A percentile compares a stretch with the other conserved stretches of the same genome.
Evolutionary conservation across 2,888 invertebrate genomes (phyloP).

Genomic region (Nycteola revayana): DNA sequence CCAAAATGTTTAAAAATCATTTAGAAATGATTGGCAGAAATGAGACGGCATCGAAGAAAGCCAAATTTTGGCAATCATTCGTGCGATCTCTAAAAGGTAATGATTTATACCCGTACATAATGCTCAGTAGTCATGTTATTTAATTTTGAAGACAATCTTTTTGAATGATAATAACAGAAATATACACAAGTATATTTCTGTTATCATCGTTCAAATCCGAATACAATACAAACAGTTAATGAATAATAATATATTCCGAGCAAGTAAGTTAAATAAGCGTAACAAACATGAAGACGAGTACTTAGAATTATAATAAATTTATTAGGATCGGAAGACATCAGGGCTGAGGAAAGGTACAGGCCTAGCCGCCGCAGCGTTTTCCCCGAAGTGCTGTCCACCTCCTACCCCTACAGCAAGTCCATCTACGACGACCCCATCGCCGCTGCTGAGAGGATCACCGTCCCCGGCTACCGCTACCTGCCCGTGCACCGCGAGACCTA

Average conservation of each 20-base stretch:
- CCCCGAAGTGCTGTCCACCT: conserved; percentile 86
- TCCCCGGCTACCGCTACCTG: conserved; percentile 94
- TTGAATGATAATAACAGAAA: no score
- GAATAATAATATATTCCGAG: no score
- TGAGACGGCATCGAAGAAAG: conserved; percentile 95
- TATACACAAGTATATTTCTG: no score
- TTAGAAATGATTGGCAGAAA: conserved; percentile 97
- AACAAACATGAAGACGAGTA: no score
- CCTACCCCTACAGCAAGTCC: conserved; percentile 91
- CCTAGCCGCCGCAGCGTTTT: conserved; percentile 87
- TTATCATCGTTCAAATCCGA: no score
- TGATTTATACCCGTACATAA: no score
- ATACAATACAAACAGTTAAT: no score
- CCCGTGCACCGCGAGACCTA: conserved; percentile 95
- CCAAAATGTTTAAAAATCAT: conserved; percentile 94
- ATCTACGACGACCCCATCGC: conserved; percentile 93
- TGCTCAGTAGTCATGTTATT: no score
- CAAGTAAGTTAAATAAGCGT: no score
- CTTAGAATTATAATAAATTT: no score
- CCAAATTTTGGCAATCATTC: conserved; percentile 96
- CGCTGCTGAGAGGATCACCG: conserved; percentile 91
- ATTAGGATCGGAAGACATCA: conserved; percentile 95
- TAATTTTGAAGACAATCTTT: no score
- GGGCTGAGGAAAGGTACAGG: conserved; percentile 92
- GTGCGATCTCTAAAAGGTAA: conserved; percentile 95